A percentile compares a stretch with the other conserved stretches of the same genome.
Evolutionary conservation across 2,888 invertebrate genomes (phyloP).

Genomic region (Rhamnusium bicolor): DNA sequence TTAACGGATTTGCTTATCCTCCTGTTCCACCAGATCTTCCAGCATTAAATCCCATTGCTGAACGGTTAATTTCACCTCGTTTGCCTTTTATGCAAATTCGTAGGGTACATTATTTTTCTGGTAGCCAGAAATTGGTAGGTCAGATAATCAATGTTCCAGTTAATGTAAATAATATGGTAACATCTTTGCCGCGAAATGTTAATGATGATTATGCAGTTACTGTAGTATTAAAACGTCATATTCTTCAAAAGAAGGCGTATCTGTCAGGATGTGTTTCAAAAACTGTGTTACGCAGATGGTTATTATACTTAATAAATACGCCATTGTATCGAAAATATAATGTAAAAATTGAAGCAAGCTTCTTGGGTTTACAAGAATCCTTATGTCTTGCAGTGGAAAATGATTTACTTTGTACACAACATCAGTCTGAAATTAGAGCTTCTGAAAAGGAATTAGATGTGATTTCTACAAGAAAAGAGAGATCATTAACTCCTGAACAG

Average conservation of each 20-base stretch:
- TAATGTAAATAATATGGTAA: slow-evolving; percentile 51
- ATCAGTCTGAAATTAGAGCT: no score
- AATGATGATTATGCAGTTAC: slow-evolving; percentile 24
- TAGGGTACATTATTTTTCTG: slow-evolving; percentile 50
- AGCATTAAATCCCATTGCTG: slow-evolving; percentile 47
- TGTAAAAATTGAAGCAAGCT: not conserved
- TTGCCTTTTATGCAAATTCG: slow-evolving; percentile 44
- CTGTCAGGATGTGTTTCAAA: not conserved
- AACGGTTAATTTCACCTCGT: slow-evolving; percentile 55
- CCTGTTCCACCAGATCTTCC: not conserved
- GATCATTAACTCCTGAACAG: slow-evolving; percentile 8
- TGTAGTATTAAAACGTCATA: slow-evolving; percentile 10
- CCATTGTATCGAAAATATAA: slow-evolving; percentile 25
- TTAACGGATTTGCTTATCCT: not conserved
- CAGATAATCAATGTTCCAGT: slow-evolving; percentile 60
- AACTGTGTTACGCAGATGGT: not conserved
- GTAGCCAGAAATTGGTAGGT: slow-evolving; percentile 50
- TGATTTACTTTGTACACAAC: not conserved
- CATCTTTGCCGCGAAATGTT: slow-evolving; percentile 24
- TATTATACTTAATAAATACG: slow-evolving; percentile 19
- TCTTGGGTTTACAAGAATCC: slow-evolving; percentile 2
- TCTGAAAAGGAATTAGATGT: not conserved
- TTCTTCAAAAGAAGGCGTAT: slow-evolving; percentile 23
- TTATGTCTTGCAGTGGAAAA: slow-evolving; percentile 7
- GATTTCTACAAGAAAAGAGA: slow-evolving; percentile 11